phyloP scores from a whole-genome alignment of 2,113 vertebrate genomes.

The Tachuris rubrigastra region DNA sequence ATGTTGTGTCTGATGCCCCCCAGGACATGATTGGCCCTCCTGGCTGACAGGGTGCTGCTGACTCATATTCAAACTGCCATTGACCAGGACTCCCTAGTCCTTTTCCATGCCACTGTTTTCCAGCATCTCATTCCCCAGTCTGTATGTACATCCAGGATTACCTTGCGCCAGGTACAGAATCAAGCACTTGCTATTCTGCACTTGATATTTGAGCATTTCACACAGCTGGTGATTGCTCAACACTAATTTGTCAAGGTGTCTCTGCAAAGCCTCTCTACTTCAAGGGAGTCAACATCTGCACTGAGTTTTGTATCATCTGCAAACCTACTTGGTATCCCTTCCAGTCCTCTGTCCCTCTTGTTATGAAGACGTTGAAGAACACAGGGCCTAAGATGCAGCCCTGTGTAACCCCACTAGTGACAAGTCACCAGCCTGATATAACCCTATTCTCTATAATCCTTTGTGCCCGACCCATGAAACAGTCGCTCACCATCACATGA shows the following conservation, averaged over 20 bases:
- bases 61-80: not conserved
- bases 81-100: not conserved
- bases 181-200: fast-evolving
- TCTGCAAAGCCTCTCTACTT: not conserved
- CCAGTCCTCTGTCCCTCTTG: not conserved
- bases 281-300: not conserved
- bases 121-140: not conserved
- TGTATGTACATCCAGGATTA: not conserved
- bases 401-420: not conserved
- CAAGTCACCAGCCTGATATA: not conserved
- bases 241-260: not conserved
- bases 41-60: not conserved
- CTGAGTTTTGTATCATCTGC: not conserved
- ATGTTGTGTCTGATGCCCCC: not conserved
- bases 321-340: not conserved
- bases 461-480: not conserved
- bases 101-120: not conserved
- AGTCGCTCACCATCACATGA: not conserved
- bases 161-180: not conserved
- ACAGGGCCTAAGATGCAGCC: not conserved
- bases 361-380: too few species aligned
- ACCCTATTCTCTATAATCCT: not conserved
- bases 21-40: fast-evolving
- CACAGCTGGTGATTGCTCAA: not conserved
- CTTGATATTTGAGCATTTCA: not conserved